Conservation (phyloP, 2,888 invertebrate species). For the Lathronympha strigana region DNA sequence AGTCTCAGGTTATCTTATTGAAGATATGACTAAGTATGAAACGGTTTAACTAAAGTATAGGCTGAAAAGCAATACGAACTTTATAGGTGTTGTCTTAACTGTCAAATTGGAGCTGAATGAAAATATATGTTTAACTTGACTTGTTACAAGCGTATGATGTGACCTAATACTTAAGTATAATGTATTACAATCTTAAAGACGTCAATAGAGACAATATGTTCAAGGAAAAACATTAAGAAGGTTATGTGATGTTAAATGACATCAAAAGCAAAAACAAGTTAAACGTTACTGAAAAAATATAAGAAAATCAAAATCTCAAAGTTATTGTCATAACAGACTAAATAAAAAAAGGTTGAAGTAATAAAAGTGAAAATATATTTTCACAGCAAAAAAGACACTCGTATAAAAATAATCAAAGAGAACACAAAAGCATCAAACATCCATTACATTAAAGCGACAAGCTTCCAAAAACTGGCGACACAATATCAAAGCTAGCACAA, state of each 20-base stretch:
- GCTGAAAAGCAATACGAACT: background rate
- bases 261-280: background rate
- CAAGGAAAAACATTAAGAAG: background rate
- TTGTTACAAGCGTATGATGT: background rate
- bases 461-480: conserved; percentile 6
- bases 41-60: background rate
- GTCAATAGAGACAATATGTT: conserved; percentile 14
- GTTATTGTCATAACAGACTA: background rate
- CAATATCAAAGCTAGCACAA: conserved; percentile 22
- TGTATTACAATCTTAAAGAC: conserved; percentile 11
- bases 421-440: conserved; percentile 13
- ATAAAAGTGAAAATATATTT: background rate
- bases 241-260: background rate
- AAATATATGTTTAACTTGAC: background rate
- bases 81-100: background rate
- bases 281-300: background rate
- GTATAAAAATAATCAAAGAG: conserved; percentile 13
- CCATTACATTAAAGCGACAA: conserved; percentile 6
- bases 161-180: conserved; percentile 3
- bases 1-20: no score
- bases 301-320: background rate
- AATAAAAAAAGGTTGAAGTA: background rate
- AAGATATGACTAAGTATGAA: background rate
- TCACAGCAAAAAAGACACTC: background rate
- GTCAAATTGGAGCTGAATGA: background rate